These are phyloP conservation scores for Leptinotarsa texana DNA, from an alignment of 1,140 invertebrate species.

Conservation along the genomic window DNA sequence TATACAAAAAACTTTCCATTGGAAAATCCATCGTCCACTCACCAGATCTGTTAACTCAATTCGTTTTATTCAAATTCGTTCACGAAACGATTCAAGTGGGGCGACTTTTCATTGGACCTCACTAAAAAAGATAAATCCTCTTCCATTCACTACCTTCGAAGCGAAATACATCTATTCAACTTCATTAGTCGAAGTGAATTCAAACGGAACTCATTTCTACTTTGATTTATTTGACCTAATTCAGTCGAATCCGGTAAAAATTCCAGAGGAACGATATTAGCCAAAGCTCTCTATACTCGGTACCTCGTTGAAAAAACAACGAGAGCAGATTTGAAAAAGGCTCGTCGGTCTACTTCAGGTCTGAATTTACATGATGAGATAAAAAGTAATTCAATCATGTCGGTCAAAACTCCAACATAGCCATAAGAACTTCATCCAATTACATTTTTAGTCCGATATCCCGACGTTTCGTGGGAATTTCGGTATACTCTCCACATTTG, in stretches of 20 bases:
- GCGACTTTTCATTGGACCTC: no score
- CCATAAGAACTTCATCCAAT: not conserved
- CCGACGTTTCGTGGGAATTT: no score
- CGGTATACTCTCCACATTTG: no score
- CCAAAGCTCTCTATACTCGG: not conserved
- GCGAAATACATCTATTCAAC: no score
- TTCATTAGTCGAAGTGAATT: no score
- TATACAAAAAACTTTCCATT: no score
- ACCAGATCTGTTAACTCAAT: no score
- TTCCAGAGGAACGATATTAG: not conserved
- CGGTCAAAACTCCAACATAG: not conserved
- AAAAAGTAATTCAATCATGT: not conserved
- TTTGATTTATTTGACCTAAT: conserved; percentile 1
- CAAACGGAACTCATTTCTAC: not conserved
- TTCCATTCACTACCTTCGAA: no score
- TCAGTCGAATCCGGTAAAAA: not conserved
- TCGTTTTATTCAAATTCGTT: no score
- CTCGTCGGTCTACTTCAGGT: not conserved
- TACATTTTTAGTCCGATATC: not conserved
- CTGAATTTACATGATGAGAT: not conserved
- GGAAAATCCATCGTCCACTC: no score
- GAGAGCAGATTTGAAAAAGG: not conserved
- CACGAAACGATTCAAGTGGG: no score
- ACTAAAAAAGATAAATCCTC: no score
- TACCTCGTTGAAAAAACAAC: not conserved